phyloP scores from a whole-genome alignment of 2,888 invertebrate species.

The Eupithecia subumbrata region DNA sequence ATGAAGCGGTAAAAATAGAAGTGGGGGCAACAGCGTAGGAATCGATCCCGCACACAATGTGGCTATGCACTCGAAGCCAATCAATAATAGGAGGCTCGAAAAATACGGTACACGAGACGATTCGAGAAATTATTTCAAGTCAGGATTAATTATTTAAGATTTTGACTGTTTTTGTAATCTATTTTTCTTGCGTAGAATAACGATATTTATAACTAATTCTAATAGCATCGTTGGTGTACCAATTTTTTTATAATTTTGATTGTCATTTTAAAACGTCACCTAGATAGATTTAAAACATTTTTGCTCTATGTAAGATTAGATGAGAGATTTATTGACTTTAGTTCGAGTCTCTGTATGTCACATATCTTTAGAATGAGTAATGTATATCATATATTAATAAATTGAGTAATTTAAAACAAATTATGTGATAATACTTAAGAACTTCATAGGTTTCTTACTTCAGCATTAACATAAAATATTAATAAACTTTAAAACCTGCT shows the following conservation, averaged over 20 bases:
- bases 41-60: constrained; percentile 77
- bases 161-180: not conserved
- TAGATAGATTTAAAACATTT: not conserved
- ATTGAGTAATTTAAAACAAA: not conserved
- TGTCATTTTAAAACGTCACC: not conserved
- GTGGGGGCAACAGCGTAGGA: constrained; percentile 74
- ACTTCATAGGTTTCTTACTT: not conserved
- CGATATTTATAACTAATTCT: not conserved
- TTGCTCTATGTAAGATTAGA: not conserved
- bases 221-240: not conserved
- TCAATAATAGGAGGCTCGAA: constrained; percentile 70
- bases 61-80: constrained; percentile 72
- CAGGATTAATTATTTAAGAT: not conserved
- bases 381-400: not conserved
- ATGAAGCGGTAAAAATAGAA: constrained; percentile 84
- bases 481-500: not conserved
- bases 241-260: not conserved
- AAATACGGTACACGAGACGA: constrained; percentile 27
- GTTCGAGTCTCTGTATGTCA: not conserved
- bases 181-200: not conserved
- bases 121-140: not conserved
- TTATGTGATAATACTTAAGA: not conserved
- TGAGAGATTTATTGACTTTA: not conserved
- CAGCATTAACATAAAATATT: not conserved
- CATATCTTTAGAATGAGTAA: too few relatives aligned